Base-by-base conservation (phyloP, 1,140 invertebrate species). In the Drosophila nikananu region DNA sequence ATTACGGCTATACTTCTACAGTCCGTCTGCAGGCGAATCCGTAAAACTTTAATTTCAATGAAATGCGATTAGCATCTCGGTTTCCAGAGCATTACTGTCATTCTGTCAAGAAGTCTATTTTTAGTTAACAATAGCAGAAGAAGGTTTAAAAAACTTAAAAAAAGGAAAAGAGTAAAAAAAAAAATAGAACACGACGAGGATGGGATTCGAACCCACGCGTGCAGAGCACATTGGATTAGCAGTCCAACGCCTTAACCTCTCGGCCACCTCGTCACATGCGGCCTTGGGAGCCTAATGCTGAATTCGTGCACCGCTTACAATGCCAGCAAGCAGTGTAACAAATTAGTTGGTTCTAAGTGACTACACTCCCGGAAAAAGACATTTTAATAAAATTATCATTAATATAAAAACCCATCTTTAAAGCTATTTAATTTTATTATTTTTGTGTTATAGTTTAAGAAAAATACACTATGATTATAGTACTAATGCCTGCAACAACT, bases 161-260 rank as follows among this genome's bases (percentile, higher is more conserved):
- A 12, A 58, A 4, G 0, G 8, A 9, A 13, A 66, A 51, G 30
- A 35, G 49, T 4, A 61, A 52, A 54, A 74, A 51, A 46, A n/a
- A 54, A 74, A 51, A 46, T n/a, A 49, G 6, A 48, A 17, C n/a
- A 54, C 96, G 96, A 96, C 96, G 96, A 96, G 96, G 96, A 96
- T 96, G 96, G 96, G 96, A 96, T 96, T 97, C 96, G 96, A 96
- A 97, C 96, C 96, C 96, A 96, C 96, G 96, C 96, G 96, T 96
- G 96, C 94, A 94, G 94, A 94, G 94, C 94, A 94, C 94, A 94
- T 94, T 94, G 94, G 94, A 94, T 95, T 96, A 96, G 96, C 96
- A 96, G 96, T 96, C 96, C 96, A 96, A 96, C 96, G 96, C 96
- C 96, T 97, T 96, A 97, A 96, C 96, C 96, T 96, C 96, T 97